phyloP scores from a whole-genome alignment of 2,888 invertebrate genomes.

The Cyclophora punctaria region DNA sequence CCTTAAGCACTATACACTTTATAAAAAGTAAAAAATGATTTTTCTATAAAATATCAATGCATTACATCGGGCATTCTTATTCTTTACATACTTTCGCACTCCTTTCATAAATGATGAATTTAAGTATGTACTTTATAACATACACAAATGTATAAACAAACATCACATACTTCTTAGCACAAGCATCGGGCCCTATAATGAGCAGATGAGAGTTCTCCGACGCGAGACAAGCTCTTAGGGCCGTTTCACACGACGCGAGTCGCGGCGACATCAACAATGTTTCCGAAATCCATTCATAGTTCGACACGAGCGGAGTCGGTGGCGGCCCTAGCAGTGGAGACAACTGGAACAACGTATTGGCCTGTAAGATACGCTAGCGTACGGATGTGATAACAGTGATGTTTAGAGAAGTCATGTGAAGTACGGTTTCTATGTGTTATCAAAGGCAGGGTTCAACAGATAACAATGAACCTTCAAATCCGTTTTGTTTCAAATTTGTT shows the following conservation, averaged over 20 bases:
- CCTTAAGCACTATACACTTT: background rate
- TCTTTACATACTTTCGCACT: too few relatives aligned
- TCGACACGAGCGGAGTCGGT: conserved; percentile 6
- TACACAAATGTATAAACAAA: background rate
- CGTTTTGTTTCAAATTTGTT: too few relatives aligned
- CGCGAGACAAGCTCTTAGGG: conserved; percentile 36
- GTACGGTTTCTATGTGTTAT: too few relatives aligned
- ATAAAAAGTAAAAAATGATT: background rate
- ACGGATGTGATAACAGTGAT: too few relatives aligned
- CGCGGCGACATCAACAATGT: conserved; percentile 38
- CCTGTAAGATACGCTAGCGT: too few relatives aligned
- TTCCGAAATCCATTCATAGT: conserved; percentile 36
- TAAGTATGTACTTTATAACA: background rate
- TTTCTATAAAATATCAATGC: too few relatives aligned
- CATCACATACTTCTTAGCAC: conserved; percentile 46
- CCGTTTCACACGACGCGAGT: conserved; percentile 33
- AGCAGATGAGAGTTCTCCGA: conserved; percentile 35
- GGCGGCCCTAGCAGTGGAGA: conserved; percentile 31
- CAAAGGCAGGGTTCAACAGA: too few relatives aligned
- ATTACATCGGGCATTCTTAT: too few relatives aligned
- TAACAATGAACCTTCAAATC: too few relatives aligned
- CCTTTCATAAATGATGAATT: too few relatives aligned
- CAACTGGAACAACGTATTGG: conserved; percentile 22
- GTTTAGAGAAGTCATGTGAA: too few relatives aligned
- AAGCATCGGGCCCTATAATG: conserved; percentile 46